Conservation (phyloP, 2,888 invertebrate species). For the Sthenelais limicola region DNA sequence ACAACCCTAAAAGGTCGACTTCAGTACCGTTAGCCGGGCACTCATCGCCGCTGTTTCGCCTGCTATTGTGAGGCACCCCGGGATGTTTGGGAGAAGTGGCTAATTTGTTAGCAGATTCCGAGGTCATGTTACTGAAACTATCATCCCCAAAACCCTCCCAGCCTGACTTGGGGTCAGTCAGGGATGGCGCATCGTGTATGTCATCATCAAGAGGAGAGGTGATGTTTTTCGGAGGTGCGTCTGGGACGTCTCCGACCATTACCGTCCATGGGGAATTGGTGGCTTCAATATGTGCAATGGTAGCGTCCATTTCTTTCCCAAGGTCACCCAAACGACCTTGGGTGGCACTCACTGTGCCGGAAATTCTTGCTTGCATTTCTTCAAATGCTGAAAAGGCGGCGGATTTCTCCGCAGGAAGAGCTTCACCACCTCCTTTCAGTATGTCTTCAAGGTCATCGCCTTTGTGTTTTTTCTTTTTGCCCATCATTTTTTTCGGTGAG, state of each 20-base stretch:
- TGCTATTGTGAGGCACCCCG: conserved; percentile 57
- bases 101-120: conserved; percentile 21
- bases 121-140: conserved; percentile 20
- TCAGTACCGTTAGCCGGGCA: background rate
- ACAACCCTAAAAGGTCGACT: conserved; percentile 39
- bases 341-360: conserved; percentile 18
- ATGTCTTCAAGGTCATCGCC: conserved; percentile 36
- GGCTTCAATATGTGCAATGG: conserved; percentile 7
- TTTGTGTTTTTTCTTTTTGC: conserved; percentile 43
- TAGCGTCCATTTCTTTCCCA: conserved; percentile 31
- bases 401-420: conserved; percentile 5
- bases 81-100: conserved; percentile 53
- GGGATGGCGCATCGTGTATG: background rate
- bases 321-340: conserved; percentile 22
- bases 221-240: background rate
- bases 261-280: conserved; percentile 38
- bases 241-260: conserved; percentile 7
- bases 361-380: conserved; percentile 40
- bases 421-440: background rate
- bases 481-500: conserved; percentile 42
- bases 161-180: conserved; percentile 4
- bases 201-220: conserved; percentile 22
- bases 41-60: conserved; percentile 57
- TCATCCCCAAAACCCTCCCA: conserved; percentile 45
- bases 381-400: conserved; percentile 40